phyloP scores from a whole-genome alignment of 2,888 invertebrate genomes.

The Trachelus stipa region DNA sequence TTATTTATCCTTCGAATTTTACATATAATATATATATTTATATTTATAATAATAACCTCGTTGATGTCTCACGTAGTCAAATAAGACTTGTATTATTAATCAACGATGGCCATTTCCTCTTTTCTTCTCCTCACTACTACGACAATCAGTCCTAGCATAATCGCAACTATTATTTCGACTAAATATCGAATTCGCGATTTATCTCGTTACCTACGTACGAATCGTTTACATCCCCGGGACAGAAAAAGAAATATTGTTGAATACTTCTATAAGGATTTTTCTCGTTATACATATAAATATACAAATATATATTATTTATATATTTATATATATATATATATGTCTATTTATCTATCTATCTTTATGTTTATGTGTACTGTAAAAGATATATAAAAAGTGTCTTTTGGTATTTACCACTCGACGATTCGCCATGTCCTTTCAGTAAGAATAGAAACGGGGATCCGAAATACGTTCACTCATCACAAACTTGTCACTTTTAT shows the following conservation, averaged over 20 bases:
- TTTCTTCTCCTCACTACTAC: slow-evolving; percentile 7
- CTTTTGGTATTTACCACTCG: slow-evolving; percentile 37
- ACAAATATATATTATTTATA: too few relatives aligned
- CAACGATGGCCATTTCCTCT: slow-evolving; percentile 17
- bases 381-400: slow-evolving; percentile 47
- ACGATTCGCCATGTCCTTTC: background rate
- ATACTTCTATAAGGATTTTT: background rate
- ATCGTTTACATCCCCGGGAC: background rate
- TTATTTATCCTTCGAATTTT: slow-evolving; percentile 19
- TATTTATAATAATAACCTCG: slow-evolving; percentile 9
- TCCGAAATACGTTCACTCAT: background rate
- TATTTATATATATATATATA: background rate
- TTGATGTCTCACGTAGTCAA: slow-evolving; percentile 1
- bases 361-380: slow-evolving; percentile 25
- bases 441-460: background rate
- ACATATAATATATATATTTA: slow-evolving; percentile 17
- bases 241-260: background rate
- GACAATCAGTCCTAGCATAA: background rate
- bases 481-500: background rate
- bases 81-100: slow-evolving; percentile 16
- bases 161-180: background rate
- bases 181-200: background rate
- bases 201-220: background rate
- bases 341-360: background rate
- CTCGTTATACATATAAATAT: background rate